phyloP scores from a whole-genome alignment of 1,140 invertebrate species.

The Drosophila kohkoa region DNA sequence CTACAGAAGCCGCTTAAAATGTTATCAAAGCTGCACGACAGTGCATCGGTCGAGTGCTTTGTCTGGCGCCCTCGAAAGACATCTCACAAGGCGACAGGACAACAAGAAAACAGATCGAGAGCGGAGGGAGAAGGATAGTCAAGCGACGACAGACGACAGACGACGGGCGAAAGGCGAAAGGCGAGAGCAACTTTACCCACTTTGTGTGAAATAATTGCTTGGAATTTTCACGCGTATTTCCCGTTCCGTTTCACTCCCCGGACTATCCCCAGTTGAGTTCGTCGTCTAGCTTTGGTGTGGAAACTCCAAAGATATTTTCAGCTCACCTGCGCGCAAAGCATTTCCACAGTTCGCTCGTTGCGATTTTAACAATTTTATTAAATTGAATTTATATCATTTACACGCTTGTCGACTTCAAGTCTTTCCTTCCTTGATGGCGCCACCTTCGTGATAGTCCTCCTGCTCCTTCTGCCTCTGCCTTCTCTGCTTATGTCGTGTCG shows the following conservation, averaged over 20 bases:
- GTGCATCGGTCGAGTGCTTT: conserved; percentile 52
- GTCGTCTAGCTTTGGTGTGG: conserved; percentile 33
- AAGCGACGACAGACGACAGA: conserved; percentile 24
- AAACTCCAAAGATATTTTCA: conserved; percentile 78
- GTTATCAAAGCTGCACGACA: conserved; percentile 62
- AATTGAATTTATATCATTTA: conserved; percentile 85
- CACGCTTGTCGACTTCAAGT: conserved; percentile 83
- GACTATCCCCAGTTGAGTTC: neutral
- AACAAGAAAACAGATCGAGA: conserved; percentile 10
- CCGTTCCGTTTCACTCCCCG: conserved; percentile 39
- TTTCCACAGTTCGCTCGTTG: conserved; percentile 76
- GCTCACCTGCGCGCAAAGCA: conserved; percentile 83
- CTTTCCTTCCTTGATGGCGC: conserved; percentile 38
- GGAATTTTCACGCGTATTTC: conserved; percentile 82
- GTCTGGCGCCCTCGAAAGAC: conserved; percentile 46
- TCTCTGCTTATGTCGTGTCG: neutral
- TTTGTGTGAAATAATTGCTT: conserved; percentile 81
- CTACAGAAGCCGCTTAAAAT: conserved; percentile 70
- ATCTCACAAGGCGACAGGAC: conserved; percentile 32
- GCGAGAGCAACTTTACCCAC: conserved; percentile 54
- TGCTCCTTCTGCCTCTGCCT: neutral
- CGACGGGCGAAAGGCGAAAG: conserved; percentile 31
- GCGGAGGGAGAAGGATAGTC: conserved; percentile 20
- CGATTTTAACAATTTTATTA: conserved; percentile 85
- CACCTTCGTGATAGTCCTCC: conserved; percentile 5